Evolutionary conservation across 2,888 invertebrate genomes (phyloP).

Genomic region (Chymomyza fuscimana): DNA sequence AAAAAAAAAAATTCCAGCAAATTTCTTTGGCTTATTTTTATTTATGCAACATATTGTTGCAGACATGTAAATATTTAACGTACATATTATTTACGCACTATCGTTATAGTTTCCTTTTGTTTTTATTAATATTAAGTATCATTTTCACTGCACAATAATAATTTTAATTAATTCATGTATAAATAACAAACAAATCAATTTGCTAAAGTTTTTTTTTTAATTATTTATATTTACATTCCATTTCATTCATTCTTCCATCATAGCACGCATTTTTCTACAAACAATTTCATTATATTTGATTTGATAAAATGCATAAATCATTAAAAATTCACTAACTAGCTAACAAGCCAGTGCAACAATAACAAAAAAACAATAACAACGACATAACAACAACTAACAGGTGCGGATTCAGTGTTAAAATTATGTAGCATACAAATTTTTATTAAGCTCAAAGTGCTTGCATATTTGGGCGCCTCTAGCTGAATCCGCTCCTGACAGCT

Average conservation of each 20-base stretch:
- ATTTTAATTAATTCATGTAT: neutral
- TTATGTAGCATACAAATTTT: conserved; percentile 1
- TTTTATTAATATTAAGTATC: conserved; percentile 7
- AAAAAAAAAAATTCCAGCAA: neutral
- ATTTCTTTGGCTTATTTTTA: neutral
- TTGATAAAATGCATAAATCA: conserved; percentile 21
- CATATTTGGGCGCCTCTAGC: too few relatives aligned
- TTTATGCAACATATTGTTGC: neutral
- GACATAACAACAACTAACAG: conserved; percentile 30
- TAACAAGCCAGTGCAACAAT: conserved; percentile 22
- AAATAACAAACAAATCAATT: neutral
- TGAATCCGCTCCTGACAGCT: neutral
- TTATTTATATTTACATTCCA: neutral
- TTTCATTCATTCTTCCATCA: neutral
- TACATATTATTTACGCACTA: conserved; percentile 11
- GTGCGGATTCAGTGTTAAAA: too few relatives aligned
- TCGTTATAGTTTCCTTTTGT: conserved; percentile 1
- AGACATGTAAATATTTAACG: neutral
- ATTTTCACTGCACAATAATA: neutral
- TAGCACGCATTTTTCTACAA: neutral
- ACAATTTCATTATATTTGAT: conserved; percentile 12
- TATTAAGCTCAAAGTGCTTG: too few relatives aligned
- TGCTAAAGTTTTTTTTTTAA: conserved; percentile 1
- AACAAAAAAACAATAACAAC: conserved; percentile 19
- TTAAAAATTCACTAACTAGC: conserved; percentile 33